Conservation (phyloP, 2,888 invertebrate genomes). For the Habroteleia sp. region DNA sequence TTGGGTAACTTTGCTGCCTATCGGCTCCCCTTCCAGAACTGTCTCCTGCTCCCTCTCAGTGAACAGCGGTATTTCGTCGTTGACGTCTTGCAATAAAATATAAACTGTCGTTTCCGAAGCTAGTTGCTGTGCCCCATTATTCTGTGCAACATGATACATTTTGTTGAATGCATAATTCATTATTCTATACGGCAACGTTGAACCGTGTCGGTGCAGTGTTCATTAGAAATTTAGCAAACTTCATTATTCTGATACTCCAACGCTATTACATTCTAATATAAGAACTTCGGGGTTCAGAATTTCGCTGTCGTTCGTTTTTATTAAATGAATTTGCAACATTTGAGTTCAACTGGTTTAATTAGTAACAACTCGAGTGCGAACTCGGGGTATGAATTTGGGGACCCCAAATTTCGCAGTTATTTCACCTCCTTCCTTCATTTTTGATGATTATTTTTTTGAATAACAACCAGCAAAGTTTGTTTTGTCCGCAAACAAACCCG, state of each 20-base stretch:
- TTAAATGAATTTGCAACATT: constrained; percentile 3
- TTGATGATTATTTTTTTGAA: too few relatives aligned
- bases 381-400: too few relatives aligned
- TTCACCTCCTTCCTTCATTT: too few relatives aligned
- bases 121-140: constrained; percentile 96
- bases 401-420: too few relatives aligned
- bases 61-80: constrained; percentile 98
- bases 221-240: constrained; percentile 45
- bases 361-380: too few relatives aligned
- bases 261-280: constrained; percentile 40
- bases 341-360: background rate
- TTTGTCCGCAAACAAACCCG: too few relatives aligned
- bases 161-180: constrained; percentile 49
- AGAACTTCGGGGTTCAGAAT: constrained; percentile 24
- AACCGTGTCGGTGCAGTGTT: constrained; percentile 11
- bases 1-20: constrained; percentile 97
- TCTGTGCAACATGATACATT: constrained; percentile 83
- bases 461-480: too few relatives aligned
- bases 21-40: constrained; percentile 95
- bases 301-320: constrained; percentile 14
- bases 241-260: constrained; percentile 33
- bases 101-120: constrained; percentile 96
- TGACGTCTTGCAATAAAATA: constrained; percentile 96
- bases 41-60: constrained; percentile 97
- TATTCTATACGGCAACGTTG: constrained; percentile 29